Evolutionary conservation across 2,888 invertebrate species (phyloP), one percentile per base, ranked within the genome.

Genomic region (Aporophyla nigra): DNA sequence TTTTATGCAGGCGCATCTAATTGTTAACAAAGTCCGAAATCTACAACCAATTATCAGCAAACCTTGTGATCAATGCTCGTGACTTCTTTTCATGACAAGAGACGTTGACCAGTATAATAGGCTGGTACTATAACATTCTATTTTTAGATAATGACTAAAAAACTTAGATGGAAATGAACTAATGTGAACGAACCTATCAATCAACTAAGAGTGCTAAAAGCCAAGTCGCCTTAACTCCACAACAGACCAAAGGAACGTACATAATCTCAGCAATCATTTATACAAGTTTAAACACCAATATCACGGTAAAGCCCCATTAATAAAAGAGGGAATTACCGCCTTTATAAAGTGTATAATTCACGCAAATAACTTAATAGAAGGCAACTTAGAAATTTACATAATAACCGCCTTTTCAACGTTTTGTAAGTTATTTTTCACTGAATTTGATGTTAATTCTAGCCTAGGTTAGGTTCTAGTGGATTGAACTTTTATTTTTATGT

Each of bases 301-400:
- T 89, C 86, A 87, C 83, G 84, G 84, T 86, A 83, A 82, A 83
- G 77, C 75, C 67, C 85, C 90, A 90, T 91, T 90, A 89, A 92
- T 91, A 90, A 92, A 87, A 78, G 72, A 72, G 84, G 80, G 83
- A 89, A 93, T 92, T 89, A 90, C 89, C 85, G 83, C 89, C 87
- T 88, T 90, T 88, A 90, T 88, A 87, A 85, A 89, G 85, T 89
- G 89, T 88, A 90, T 92, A 91, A 92, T 92, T 91, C 90, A 91
- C 90, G 90, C 87, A 92, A 93, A 93, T 91, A 92, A 91, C 93
- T 93, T 92, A 93, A 93, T 93, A 90, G 89, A 87, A 88, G 87
- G 83, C 78, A 87, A 85, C 80, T 82, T 66, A 49, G 71, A 78
- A 88, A 93, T 93, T 93, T 91, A 88, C 93, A 93, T 93, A 93